These are phyloP conservation scores for Petrocephalus microphthalmus DNA, from an alignment of 2,113 vertebrate genomes.

Conservation along the genomic window DNA sequence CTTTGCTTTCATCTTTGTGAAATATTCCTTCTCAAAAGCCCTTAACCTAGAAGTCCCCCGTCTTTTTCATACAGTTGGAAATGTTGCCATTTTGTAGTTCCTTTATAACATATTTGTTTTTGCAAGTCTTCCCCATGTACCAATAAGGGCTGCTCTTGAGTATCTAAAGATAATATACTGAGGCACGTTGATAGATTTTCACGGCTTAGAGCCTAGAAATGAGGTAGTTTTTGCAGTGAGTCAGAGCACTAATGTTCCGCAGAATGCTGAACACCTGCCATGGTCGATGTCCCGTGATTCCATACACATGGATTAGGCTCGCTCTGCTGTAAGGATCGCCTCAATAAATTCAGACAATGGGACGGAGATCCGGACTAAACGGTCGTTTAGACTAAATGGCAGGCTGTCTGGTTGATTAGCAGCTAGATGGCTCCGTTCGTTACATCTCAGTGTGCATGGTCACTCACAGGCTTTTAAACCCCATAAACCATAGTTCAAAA, in stretches of 20 bases:
- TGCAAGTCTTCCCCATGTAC: background rate
- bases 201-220: background rate
- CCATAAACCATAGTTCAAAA: background rate
- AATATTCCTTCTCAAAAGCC: background rate
- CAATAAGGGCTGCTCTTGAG: background rate
- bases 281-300: background rate
- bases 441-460: background rate
- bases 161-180: background rate
- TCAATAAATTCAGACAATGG: slow-evolving; percentile 10
- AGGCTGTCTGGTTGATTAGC: background rate
- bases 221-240: background rate
- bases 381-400: background rate
- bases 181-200: background rate
- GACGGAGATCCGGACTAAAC: background rate
- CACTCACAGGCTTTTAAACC: background rate
- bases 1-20: background rate
- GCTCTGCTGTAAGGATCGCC: background rate
- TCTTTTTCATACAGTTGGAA: background rate
- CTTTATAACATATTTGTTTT: slow-evolving; percentile 1
- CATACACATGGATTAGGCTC: background rate
- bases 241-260: background rate
- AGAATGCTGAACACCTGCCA: background rate
- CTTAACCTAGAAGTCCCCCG: background rate
- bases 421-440: background rate
- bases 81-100: background rate